phyloP scores from a whole-genome alignment of 2,888 invertebrate species.

The Tenthredo distinguenda region DNA sequence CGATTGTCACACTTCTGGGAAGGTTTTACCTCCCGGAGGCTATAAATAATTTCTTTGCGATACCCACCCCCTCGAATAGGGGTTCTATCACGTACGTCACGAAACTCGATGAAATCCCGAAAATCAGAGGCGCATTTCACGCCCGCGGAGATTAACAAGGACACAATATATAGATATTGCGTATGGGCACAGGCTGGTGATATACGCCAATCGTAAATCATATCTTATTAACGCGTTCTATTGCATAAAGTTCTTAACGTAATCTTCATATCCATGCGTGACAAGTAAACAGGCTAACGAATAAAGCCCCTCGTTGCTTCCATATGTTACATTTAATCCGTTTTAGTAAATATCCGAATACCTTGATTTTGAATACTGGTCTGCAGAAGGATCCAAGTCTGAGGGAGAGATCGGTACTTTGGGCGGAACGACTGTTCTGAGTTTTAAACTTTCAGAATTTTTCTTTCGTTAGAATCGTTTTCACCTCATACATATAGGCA shows the following conservation, averaged over 20 bases:
- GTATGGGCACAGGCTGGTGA: neutral
- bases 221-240: constrained; percentile 33
- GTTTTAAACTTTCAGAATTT: neutral
- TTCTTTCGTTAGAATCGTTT: constrained; percentile 1
- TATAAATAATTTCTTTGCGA: constrained; percentile 33
- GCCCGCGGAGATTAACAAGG: constrained; percentile 20
- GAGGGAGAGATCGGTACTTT: neutral
- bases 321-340: constrained; percentile 11
- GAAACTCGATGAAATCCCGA: constrained; percentile 39
- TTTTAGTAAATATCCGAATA: neutral
- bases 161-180: neutral
- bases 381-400: neutral
- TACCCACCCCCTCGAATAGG: neutral
- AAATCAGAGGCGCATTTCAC: neutral
- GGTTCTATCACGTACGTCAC: neutral
- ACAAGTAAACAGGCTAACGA: constrained; percentile 15
- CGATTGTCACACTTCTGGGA: constrained; percentile 16
- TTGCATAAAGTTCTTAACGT: constrained; percentile 16
- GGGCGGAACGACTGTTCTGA: neutral
- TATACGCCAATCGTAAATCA: constrained; percentile 25
- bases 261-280: constrained; percentile 13
- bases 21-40: neutral
- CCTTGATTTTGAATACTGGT: neutral
- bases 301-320: neutral
- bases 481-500: neutral